These are phyloP conservation scores for Ammodramus savannarum DNA, from an alignment of 2,113 vertebrate species.

Conservation along the genomic window DNA sequence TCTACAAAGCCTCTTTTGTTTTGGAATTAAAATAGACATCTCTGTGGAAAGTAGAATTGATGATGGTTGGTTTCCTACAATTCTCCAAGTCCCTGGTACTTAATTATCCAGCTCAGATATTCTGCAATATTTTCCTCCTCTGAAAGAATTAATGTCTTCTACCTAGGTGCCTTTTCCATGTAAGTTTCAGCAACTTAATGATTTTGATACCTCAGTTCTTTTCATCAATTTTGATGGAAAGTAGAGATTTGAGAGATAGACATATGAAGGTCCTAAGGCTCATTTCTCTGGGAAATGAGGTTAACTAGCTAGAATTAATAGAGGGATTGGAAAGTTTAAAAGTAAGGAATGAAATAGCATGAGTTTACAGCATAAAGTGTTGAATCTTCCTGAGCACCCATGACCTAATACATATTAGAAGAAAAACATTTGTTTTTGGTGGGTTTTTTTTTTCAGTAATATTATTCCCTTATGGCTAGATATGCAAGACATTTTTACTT, in stretches of 20 bases:
- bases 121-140: background rate
- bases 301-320: background rate
- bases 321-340: background rate
- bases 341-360: background rate
- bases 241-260: background rate
- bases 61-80: background rate
- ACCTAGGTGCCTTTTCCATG: background rate
- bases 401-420: background rate
- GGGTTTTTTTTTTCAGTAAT: background rate
- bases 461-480: background rate
- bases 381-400: background rate
- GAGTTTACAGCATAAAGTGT: background rate
- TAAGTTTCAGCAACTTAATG: background rate
- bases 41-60: background rate
- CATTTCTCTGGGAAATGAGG: background rate
- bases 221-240: background rate
- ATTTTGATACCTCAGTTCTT: background rate
- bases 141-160: background rate
- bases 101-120: background rate
- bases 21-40: background rate
- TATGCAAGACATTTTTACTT: background rate
- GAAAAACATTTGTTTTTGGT: background rate
- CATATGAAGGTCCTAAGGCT: background rate
- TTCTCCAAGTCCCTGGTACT: background rate
- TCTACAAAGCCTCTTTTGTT: background rate